Conservation (phyloP, 2,113 vertebrate genomes). For the Pomatostomus ruficeps region DNA sequence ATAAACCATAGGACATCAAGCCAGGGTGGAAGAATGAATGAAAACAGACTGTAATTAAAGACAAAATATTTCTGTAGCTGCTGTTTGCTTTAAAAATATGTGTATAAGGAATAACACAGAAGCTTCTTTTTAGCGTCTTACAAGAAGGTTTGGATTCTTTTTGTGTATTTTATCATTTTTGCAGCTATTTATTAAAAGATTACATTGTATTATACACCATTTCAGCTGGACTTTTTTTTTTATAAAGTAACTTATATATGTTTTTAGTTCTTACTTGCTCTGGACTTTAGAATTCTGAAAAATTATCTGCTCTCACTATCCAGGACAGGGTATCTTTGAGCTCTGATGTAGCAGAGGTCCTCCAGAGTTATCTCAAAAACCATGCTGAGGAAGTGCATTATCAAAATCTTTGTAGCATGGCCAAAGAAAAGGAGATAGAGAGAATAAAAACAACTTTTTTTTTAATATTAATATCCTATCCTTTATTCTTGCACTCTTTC, state of each 20-base stretch:
- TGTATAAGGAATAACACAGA: neutral
- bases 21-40: neutral
- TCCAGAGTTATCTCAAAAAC: neutral
- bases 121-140: neutral
- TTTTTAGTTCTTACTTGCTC: neutral
- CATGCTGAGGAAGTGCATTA: neutral
- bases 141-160: fast-evolving
- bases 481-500: neutral
- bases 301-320: neutral
- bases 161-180: neutral
- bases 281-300: neutral
- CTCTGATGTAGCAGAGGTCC: neutral
- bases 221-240: neutral
- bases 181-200: neutral
- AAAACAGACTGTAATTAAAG: neutral
- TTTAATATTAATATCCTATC: neutral
- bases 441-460: neutral
- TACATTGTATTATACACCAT: neutral
- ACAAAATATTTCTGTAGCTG: neutral
- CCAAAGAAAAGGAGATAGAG: neutral
- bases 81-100: neutral
- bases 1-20: neutral
- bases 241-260: neutral
- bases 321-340: neutral
- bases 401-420: neutral